Base-by-base conservation (phyloP, 64 coral and sea anemone species). In the Montipora efflorescens region DNA sequence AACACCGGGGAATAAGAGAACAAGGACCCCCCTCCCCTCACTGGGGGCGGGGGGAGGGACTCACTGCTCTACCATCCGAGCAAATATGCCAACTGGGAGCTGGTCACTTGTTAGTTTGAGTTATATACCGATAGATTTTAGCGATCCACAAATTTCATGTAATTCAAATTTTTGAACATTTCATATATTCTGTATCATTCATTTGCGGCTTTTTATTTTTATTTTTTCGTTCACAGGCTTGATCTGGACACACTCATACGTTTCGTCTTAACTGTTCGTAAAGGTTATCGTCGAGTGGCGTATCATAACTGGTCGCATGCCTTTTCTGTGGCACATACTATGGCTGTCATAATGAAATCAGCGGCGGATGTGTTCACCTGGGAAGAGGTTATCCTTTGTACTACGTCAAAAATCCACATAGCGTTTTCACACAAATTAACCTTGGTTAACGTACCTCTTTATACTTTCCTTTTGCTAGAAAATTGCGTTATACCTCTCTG, bases 261-360 rank as follows among this genome's bases (percentile, higher is more conserved):
- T 16, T 99, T 99, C 77, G 80, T 92, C 19, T 70, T 99, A 51
- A 94, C 94, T 77, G 98, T 99, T 22, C 92, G 98, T 2, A 99
- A 92, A 44, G 91, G 94, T 67, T 99, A 99, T 74, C 88, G 98
- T 46, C 71, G 87, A 43, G 91, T 99, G 28, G 74, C 98, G 2
- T 99, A 99, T 76, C 98, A 99, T 51, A 96, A 96, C 84, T 99
- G 98, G 98, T 58, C 83, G 12, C 98, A 99, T 81, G 98, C 94
- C 5, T 99, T 99, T 80, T 89, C 98, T 43, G 98, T 99, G 2
- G 89, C 98, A 7, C 98, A 99, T 90, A 95, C 85, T 16, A 76
- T 99, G 47, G 94, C 71, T n/a, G 81, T 95, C 18, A 83, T 99
- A 66, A 86, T 96, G 48, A 86, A 72, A 49, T 74, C 74, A 18